These are phyloP conservation scores for Stomatorhinus ivindoensis DNA, from an alignment of 2,113 vertebrate species.

Conservation along the genomic window DNA sequence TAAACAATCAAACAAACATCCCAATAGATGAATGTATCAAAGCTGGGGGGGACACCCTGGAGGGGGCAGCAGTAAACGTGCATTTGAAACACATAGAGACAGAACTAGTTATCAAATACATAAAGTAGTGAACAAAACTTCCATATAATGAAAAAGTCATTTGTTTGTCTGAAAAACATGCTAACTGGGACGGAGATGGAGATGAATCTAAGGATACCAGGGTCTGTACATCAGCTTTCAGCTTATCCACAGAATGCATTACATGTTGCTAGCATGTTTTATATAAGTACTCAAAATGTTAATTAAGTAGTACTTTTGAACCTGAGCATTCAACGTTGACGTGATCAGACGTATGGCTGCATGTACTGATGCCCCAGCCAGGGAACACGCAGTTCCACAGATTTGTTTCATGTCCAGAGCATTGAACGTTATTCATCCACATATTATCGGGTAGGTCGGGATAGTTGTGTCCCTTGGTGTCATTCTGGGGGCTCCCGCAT, in stretches of 20 bases:
- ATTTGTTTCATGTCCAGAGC: rapidly evolving
- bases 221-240: not conserved
- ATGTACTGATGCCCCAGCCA: not conserved
- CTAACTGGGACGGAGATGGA: not conserved
- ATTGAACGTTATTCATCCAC: slow-evolving; percentile 37
- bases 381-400: slow-evolving; percentile 24
- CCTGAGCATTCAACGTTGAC: slow-evolving; percentile 30
- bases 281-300: not conserved
- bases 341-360: not conserved
- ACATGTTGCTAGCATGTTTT: not conserved
- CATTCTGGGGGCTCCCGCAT: not conserved
- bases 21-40: not conserved
- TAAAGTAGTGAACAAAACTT: not conserved
- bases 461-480: rapidly evolving
- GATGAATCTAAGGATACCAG: not conserved
- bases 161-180: not conserved
- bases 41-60: not conserved
- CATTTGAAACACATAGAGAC: not conserved
- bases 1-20: not conserved
- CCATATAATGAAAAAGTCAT: not conserved
- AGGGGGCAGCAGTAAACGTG: not conserved
- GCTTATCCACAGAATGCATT: not conserved
- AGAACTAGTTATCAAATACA: not conserved
- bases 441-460: rapidly evolving
- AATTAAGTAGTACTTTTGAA: not conserved